A percentile compares a stretch with the other conserved stretches of the same genome.
phyloP scores from a whole-genome alignment of 2,113 vertebrate genomes.

The Chiloscyllium plagiosum region DNA sequence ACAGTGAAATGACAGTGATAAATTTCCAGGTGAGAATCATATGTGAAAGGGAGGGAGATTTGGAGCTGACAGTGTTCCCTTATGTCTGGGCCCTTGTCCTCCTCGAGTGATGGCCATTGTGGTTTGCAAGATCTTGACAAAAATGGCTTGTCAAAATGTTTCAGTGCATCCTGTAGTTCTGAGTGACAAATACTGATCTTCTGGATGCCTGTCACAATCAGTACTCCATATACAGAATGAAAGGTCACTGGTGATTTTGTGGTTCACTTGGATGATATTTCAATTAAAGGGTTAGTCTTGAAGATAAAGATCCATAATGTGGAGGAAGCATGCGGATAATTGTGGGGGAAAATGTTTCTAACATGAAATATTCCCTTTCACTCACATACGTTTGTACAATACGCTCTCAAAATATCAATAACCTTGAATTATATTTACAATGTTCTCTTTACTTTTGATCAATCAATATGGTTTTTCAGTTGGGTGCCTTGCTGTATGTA shows the following conservation, averaged over 20 bases:
- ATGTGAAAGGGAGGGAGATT: background rate
- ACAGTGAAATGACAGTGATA: background rate
- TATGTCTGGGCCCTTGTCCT: background rate
- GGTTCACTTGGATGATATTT: background rate
- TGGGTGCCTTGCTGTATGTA: background rate
- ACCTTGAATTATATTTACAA: background rate
- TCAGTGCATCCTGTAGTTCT: background rate
- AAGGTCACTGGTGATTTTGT: background rate
- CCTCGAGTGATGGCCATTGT: background rate
- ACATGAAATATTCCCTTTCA: background rate
- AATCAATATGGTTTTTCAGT: background rate
- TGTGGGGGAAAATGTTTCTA: background rate
- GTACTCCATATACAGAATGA: background rate
- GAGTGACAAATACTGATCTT: background rate
- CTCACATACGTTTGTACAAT: background rate
- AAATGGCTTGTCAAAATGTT: background rate
- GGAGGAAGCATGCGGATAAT: background rate
- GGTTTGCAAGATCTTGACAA: background rate
- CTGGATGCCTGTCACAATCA: background rate
- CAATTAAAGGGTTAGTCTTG: background rate
- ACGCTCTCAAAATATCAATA: conserved; percentile 2
- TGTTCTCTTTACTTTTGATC: background rate
- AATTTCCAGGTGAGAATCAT: background rate
- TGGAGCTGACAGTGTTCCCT: background rate
- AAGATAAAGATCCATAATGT: background rate